These are phyloP conservation scores for Drosophila pseudotakahashii DNA, from an alignment of 2,888 invertebrate genomes.

Conservation along the genomic window DNA sequence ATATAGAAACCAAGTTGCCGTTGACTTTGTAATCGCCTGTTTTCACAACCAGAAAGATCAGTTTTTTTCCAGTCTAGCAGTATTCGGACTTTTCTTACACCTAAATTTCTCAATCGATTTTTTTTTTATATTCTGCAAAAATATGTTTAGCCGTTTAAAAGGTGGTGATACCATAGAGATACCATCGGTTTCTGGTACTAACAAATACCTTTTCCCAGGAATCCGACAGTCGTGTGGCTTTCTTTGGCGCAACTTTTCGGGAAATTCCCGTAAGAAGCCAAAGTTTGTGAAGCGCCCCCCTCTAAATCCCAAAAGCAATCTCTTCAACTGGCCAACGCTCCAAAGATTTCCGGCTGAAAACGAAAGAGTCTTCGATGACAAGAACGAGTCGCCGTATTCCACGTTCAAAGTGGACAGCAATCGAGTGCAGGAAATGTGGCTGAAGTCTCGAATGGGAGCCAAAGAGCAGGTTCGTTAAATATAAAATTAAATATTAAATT, in stretches of 20 bases:
- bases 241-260: neutral
- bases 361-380: neutral
- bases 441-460: neutral
- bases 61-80: neutral
- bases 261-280: neutral
- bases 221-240: neutral
- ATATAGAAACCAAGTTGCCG: neutral
- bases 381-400: neutral
- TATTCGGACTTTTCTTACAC: neutral
- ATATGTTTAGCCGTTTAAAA: neutral
- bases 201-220: no score
- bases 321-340: neutral
- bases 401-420: neutral
- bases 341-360: neutral
- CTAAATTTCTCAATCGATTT: neutral
- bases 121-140: neutral
- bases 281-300: neutral
- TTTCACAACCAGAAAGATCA: neutral
- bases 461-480: neutral
- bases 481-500: no score
- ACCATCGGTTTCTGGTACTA: no score
- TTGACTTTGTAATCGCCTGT: neutral
- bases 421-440: slow-evolving; percentile 2
- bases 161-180: no score
- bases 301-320: neutral